Evolutionary conservation across 2,797 vertebrate species (phyloP), one percentile per base, ranked within the genome.

Genomic region (Peromyscus melanophrys): DNA sequence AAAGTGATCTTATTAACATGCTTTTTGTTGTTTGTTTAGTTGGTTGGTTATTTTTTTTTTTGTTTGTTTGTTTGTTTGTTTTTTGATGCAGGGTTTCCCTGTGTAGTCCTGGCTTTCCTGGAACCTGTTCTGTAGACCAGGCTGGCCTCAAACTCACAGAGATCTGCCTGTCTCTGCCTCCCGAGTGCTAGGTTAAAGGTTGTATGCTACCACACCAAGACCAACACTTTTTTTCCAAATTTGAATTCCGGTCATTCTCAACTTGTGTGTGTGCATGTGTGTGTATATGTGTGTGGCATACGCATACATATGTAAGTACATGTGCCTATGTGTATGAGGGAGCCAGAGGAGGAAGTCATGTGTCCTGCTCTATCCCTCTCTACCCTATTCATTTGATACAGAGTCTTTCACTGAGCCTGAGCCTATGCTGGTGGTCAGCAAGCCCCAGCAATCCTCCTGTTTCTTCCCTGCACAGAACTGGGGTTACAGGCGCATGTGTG

Each of bases 221-320:
- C 43, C 25, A 85, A 85, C 10, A 67, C 40, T 49, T 84, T 78
- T 49, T 95, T 52, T 82, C 81, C 71, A 67, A 69, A 78, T 89
- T 90, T 89, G 75, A 91, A 65, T 94, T 95, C 77, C 76, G 83
- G 95, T 93, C 55, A 65, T 61, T 92, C 17, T 91, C 40, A 91
- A 76, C 13, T 82, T 27, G 8, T 40, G 1, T 63, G 59, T 43
- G 82, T 25, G 23, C 23, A 23, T 49, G 63, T 86, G 34, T 29
- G 31, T 49, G 21, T 67, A 29, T 14, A 11, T 86, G 37, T 83
- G 2, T 84, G 59, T 43, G 82, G 16, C 27, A 85, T 67, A 85
- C 34, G 43, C 10, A 65, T 40, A 46, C 27, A 46, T n/a, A 81
- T 43, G 29, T 67, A 40, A 34, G 40, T 49, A n/a, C 19, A 69